Percentiles rank a stretch among this genome's conserved stretches.
phyloP scores from a whole-genome alignment of 1,140 invertebrate genomes.

The Aphaenogaster ashmeadi region DNA sequence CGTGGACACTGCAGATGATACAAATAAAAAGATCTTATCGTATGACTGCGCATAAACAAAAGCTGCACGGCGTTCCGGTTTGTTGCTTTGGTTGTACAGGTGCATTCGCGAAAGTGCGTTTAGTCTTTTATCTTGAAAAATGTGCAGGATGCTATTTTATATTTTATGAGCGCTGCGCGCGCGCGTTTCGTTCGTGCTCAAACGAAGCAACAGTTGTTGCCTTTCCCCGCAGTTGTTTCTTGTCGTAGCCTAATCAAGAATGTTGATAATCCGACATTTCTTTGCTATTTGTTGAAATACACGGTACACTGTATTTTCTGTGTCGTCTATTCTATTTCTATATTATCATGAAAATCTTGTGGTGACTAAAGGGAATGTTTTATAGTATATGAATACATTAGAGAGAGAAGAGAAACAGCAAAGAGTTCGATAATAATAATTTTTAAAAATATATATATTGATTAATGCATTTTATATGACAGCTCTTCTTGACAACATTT shows the following conservation, averaged over 20 bases:
- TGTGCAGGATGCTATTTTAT: slow-evolving; percentile 64
- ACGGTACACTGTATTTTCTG: background rate
- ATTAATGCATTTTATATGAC: slow-evolving; percentile 21
- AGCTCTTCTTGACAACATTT: slow-evolving; percentile 12
- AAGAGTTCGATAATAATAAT: background rate
- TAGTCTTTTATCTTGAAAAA: slow-evolving; percentile 65
- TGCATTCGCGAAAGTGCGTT: slow-evolving; percentile 57
- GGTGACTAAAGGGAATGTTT: background rate
- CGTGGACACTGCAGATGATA: slow-evolving; percentile 38
- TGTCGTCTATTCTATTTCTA: background rate
- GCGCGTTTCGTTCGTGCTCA: slow-evolving; percentile 8
- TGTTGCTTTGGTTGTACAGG: background rate
- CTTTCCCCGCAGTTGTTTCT: background rate
- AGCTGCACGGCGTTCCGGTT: slow-evolving; percentile 21
- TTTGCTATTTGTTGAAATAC: slow-evolving; percentile 8
- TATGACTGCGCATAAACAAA: slow-evolving; percentile 39
- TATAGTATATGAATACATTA: background rate
- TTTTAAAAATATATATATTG: slow-evolving; percentile 37
- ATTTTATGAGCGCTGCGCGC: slow-evolving; percentile 65
- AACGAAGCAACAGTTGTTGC: slow-evolving; percentile 62
- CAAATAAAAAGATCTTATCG: slow-evolving; percentile 51
- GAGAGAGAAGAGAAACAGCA: background rate
- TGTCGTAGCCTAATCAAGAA: slow-evolving; percentile 42
- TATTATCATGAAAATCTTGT: background rate
- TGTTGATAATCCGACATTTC: slow-evolving; percentile 15